These are phyloP conservation scores for Nephrotoma guestfalica DNA, from an alignment of 2,888 invertebrate species.

Conservation along the genomic window DNA sequence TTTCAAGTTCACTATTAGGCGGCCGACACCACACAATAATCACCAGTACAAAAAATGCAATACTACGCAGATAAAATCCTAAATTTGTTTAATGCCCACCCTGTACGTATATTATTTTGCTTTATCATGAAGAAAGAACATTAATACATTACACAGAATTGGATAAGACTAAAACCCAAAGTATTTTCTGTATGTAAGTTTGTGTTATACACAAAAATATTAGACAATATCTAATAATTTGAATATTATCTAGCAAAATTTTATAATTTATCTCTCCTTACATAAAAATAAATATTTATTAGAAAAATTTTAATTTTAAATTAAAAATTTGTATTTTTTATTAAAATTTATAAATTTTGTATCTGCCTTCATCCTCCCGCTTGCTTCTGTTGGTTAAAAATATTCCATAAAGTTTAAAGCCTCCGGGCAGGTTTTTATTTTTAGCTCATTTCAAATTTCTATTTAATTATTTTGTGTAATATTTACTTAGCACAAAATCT, in stretches of 20 bases:
- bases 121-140: too few relatives aligned
- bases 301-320: neutral
- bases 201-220: neutral
- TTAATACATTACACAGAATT: too few relatives aligned
- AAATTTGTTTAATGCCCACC: too few relatives aligned
- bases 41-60: too few relatives aligned
- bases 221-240: neutral
- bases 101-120: too few relatives aligned
- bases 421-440: neutral
- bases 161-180: too few relatives aligned
- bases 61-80: too few relatives aligned
- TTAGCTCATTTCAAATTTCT: neutral
- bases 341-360: neutral
- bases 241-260: neutral
- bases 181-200: too few relatives aligned
- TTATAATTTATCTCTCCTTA: neutral
- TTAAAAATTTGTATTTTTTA: neutral
- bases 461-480: neutral
- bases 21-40: too few relatives aligned
- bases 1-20: too few relatives aligned
- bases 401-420: neutral
- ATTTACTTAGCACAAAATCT: neutral
- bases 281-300: neutral
- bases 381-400: neutral
- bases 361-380: neutral